A percentile compares a stretch with the other conserved stretches of the same genome.
Evolutionary conservation across 2,797 vertebrate species (phyloP).

Genomic region (Cichlasoma orientale): DNA sequence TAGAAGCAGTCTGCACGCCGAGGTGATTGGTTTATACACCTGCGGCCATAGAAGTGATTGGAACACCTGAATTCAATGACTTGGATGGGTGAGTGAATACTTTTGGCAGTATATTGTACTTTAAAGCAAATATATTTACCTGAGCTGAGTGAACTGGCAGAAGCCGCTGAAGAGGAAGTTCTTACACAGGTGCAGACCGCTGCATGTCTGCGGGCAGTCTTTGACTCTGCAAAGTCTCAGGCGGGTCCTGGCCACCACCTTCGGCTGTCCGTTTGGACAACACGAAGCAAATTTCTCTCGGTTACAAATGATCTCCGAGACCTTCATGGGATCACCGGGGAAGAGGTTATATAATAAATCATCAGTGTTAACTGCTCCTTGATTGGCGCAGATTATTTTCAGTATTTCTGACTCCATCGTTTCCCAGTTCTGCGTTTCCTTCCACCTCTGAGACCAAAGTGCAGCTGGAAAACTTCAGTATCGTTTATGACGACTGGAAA

Average conservation of each 20-base stretch:
- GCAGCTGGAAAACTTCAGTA: fast-evolving
- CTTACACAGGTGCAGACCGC: constrained; percentile 74
- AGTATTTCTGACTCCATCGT: constrained; percentile 41
- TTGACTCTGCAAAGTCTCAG: constrained; percentile 61
- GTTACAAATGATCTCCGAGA: not conserved
- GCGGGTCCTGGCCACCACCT: constrained; percentile 61
- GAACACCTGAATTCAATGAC: no score
- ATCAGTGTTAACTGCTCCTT: constrained; percentile 48
- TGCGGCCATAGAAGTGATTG: no score
- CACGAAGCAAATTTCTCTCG: constrained; percentile 17
- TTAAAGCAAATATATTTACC: fast-evolving
- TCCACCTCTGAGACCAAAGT: fast-evolving
- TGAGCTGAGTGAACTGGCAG: constrained; percentile 34
- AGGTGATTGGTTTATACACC: no score
- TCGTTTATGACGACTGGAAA: constrained; percentile 63
- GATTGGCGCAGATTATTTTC: constrained; percentile 58
- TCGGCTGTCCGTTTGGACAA: constrained; percentile 18
- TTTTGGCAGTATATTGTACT: no score
- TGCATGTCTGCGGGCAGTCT: constrained; percentile 56
- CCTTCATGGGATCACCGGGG: fast-evolving
- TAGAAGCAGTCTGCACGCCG: no score
- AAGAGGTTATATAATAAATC: constrained; percentile 37
- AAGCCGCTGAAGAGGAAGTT: constrained; percentile 56
- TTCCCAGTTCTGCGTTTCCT: fast-evolving
- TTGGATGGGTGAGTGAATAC: no score